These are phyloP conservation scores for Furcifer pardalis DNA, from an alignment of 2,797 vertebrate species.

Conservation along the genomic window DNA sequence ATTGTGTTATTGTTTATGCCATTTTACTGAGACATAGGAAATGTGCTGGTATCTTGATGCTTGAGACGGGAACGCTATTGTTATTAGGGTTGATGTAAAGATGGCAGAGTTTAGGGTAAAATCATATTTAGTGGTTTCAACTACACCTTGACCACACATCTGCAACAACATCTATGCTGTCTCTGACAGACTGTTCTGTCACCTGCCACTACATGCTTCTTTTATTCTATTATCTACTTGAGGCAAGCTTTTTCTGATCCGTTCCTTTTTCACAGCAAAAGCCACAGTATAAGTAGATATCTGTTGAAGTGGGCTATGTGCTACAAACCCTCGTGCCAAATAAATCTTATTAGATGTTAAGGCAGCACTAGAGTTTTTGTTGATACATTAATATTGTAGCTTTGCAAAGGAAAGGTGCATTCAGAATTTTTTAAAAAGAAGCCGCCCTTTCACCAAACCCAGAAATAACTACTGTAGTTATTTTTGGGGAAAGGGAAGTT, in stretches of 20 bases:
- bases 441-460: no score
- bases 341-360: no score
- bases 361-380: no score
- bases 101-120: neutral
- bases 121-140: neutral
- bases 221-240: neutral
- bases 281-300: no score
- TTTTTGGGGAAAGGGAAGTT: no score
- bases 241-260: neutral
- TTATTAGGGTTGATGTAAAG: neutral
- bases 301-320: no score
- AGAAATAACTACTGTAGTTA: no score
- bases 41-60: neutral
- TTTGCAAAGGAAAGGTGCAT: no score
- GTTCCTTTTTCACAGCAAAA: neutral
- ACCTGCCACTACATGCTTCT: slow-evolving; percentile 5
- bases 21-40: slow-evolving; percentile 15
- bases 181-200: neutral
- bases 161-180: neutral
- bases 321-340: no score
- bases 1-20: slow-evolving; percentile 22
- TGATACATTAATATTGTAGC: no score
- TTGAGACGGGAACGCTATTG: slow-evolving; percentile 4
- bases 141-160: neutral
- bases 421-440: no score